Conservation (phyloP, 2,113 vertebrate genomes). For the Semnornis frantzii region DNA sequence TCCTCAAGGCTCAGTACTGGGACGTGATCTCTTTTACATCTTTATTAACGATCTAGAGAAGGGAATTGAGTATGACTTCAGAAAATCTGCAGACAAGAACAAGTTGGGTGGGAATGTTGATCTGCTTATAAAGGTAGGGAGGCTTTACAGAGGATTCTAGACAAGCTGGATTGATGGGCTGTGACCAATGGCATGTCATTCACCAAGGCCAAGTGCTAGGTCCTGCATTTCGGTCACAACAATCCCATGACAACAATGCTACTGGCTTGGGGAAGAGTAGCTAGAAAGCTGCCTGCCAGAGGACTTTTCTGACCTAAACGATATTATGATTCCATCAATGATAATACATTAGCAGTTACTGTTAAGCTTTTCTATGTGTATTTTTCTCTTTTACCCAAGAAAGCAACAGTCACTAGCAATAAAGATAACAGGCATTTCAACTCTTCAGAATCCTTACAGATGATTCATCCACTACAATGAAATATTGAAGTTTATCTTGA, state of each 20-base stretch:
- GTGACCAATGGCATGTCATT: not conserved
- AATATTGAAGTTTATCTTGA: not conserved
- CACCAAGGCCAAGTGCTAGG: not conserved
- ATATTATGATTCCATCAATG: not conserved
- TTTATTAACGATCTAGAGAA: no score
- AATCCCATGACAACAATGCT: not conserved
- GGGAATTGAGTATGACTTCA: no score
- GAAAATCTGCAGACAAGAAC: no score
- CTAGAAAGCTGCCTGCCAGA: not conserved
- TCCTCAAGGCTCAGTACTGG: no score
- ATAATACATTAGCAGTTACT: not conserved
- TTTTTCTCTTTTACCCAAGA: not conserved
- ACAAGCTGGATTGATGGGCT: not conserved
- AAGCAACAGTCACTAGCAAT: not conserved
- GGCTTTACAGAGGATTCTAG: not conserved
- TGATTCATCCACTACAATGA: not conserved
- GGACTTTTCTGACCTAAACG: not conserved
- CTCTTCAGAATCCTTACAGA: not conserved
- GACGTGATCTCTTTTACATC: no score
- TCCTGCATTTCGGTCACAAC: not conserved
- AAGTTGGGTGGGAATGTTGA: no score
- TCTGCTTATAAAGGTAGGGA: not conserved
- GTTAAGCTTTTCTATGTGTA: not conserved
- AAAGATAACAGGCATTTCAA: not conserved
- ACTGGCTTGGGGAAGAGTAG: not conserved